These are phyloP conservation scores for Desoria tigrina DNA, from an alignment of 2,888 invertebrate species.

Conservation along the genomic window DNA sequence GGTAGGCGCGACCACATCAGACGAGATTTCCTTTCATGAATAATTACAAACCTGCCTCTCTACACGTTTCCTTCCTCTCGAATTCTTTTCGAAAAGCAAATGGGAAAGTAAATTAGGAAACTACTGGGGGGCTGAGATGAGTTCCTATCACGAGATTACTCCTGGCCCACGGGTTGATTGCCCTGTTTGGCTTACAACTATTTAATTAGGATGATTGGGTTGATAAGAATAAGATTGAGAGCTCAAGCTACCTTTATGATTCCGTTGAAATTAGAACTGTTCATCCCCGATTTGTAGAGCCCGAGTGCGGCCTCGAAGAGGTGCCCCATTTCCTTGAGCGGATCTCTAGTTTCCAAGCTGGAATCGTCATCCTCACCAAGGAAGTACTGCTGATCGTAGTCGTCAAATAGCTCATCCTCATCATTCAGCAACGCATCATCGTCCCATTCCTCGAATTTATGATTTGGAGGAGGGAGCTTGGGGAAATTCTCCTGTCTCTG, in stretches of 20 bases:
- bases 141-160: too few species aligned
- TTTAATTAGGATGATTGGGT: too few species aligned
- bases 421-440: slow-evolving; percentile 17
- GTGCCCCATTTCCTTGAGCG: slow-evolving; percentile 38
- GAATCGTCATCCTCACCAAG: slow-evolving; percentile 11
- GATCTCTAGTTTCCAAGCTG: slow-evolving; percentile 16
- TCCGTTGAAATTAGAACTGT: slow-evolving; percentile 39
- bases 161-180: too few species aligned
- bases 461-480: neutral
- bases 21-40: too few species aligned
- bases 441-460: neutral
- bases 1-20: too few species aligned
- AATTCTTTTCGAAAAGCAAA: too few species aligned
- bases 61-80: too few species aligned
- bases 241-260: slow-evolving; percentile 39
- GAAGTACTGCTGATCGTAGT: slow-evolving; percentile 18
- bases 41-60: too few species aligned
- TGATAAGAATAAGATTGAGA: too few species aligned
- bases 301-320: slow-evolving; percentile 47
- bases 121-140: too few species aligned
- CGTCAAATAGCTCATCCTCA: slow-evolving; percentile 31
- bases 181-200: too few species aligned
- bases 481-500: neutral
- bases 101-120: too few species aligned
- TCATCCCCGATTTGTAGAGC: slow-evolving; percentile 46